Conservation (phyloP, 2,888 invertebrate genomes). For the Stenoptilia bipunctidactyla region DNA sequence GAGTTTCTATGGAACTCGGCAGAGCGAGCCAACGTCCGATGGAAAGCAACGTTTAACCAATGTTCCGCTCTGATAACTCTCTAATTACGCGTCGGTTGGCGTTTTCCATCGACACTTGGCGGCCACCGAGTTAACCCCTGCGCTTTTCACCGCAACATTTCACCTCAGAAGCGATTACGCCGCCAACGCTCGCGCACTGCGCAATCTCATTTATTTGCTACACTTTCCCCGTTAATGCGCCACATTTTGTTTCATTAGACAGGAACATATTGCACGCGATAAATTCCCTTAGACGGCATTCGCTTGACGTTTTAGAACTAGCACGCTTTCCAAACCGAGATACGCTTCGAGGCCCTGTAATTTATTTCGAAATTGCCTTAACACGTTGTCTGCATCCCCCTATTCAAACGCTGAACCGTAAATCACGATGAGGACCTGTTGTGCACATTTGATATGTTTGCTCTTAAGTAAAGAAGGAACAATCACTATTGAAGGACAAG, state of each 20-base stretch:
- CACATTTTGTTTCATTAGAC: conserved; percentile 24
- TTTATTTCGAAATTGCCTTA: not conserved
- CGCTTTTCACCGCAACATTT: conserved; percentile 54
- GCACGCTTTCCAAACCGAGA: conserved; percentile 22
- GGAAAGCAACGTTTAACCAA: conserved; percentile 70
- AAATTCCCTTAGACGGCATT: conserved; percentile 17
- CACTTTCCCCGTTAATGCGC: conserved; percentile 53
- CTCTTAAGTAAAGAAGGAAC: conserved; percentile 17
- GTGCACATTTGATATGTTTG: conserved; percentile 16
- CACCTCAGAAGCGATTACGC: conserved; percentile 37
- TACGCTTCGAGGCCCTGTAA: conserved; percentile 11
- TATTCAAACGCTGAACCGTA: conserved; percentile 4
- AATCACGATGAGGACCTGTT: conserved; percentile 12
- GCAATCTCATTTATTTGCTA: conserved; percentile 43
- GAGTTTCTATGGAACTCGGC: conserved; percentile 58
- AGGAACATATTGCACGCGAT: conserved; percentile 27
- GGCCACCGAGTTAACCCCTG: conserved; percentile 54
- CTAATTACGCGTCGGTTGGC: conserved; percentile 55
- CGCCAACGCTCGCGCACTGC: conserved; percentile 20
- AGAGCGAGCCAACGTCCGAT: conserved; percentile 63
- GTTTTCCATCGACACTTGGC: conserved; percentile 62
- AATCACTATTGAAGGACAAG: conserved; percentile 26
- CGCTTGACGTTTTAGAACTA: conserved; percentile 24
- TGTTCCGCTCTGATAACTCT: conserved; percentile 69
- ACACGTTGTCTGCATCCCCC: not conserved